Conservation (phyloP, 2,113 vertebrate species). For the Uria lomvia region DNA sequence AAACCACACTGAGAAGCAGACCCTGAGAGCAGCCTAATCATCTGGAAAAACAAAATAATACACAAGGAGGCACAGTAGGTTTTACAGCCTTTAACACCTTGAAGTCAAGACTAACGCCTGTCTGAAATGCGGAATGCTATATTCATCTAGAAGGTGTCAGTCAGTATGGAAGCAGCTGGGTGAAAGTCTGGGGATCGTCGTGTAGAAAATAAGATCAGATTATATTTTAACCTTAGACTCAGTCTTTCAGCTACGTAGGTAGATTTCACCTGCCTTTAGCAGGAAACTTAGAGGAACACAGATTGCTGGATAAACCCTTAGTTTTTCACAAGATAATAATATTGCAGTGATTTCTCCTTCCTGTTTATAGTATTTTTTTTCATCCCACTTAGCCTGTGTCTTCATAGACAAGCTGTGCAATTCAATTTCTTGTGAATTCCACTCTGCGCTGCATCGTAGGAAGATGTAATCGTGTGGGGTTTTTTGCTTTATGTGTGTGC, state of each 20-base stretch:
- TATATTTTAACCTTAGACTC: neutral
- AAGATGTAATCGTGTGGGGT: fast-evolving
- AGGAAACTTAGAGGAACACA: neutral
- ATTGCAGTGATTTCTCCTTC: neutral
- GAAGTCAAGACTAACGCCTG: neutral
- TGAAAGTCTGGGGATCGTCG: neutral
- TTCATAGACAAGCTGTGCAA: neutral
- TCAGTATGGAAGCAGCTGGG: neutral
- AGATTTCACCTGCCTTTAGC: neutral
- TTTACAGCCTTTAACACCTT: neutral
- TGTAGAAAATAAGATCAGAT: neutral
- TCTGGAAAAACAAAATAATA: neutral
- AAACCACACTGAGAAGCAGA: neutral
- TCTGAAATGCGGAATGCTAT: neutral
- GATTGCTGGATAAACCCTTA: neutral
- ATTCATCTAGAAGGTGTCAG: neutral
- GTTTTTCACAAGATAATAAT: neutral
- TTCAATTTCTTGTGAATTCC: neutral
- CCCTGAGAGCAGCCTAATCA: neutral
- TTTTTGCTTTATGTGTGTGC: neutral
- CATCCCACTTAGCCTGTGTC: neutral
- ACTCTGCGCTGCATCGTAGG: neutral
- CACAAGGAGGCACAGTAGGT: neutral
- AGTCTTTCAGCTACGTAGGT: neutral
- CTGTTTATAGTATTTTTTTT: neutral